Base-by-base conservation (phyloP, 2,113 vertebrate genomes). In the Sitta europaea region DNA sequence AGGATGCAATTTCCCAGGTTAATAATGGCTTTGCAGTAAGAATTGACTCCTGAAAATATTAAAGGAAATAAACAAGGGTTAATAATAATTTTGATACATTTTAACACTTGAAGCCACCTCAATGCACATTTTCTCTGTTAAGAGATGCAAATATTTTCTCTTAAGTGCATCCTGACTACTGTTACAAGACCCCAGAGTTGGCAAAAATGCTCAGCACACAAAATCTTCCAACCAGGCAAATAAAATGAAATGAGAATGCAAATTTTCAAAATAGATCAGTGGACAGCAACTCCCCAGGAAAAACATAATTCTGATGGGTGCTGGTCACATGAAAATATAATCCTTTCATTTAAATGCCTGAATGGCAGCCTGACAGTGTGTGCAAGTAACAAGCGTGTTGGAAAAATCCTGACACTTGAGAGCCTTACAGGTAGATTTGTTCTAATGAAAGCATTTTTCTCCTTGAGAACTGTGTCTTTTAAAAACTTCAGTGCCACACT, bases 11-110 rank as follows among this genome's bases (percentile, higher is more conserved):
- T 97, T 86, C 85, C 90, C 55, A 98, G 92, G n/a, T 98, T 97
- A 45, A 98, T 82, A 47, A 98, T 98, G 48, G 98, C 97, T 96
- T 98, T 98, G 94, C 98, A 98, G 80, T 98, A 99, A 94, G 98
- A 99, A 81, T 93, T 94, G 17, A 98, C 92, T 92, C 97, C 98
- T 98, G 79, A 92, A 96, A 73, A 71, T 55, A 27, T 15, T 76
- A 76, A 51, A 83, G 51, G 45, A 48, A 65, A 77, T 3, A 58
- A 68, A 55, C 76, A 91, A 42, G 24, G 4, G 31, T 53, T 90
- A 92, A 67, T 80, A 43, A 45, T 70, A 71, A 51, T n/a, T 89
- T 85, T 55, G 23, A 35, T 92, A 66, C 20, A 57, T 82, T 87
- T 89, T 74, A 94, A 92, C 40, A 93, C 25, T 89, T 63, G 53